Conservation (phyloP, 2,113 vertebrate genomes). For the Notarius quadriscutis region DNA sequence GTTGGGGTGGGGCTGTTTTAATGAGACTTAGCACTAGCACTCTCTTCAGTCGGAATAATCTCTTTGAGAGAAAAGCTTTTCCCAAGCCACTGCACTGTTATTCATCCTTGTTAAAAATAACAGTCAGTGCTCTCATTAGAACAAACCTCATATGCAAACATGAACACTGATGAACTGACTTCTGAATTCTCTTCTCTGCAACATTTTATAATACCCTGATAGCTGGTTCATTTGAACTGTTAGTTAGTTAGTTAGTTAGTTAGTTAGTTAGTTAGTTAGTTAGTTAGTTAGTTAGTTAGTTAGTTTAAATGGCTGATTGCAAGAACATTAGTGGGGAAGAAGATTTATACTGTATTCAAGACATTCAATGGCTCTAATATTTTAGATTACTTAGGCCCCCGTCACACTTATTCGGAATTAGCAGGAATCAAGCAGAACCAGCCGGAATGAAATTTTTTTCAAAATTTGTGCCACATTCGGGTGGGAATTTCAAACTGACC, state of each 20-base stretch:
- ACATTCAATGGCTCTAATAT: not conserved
- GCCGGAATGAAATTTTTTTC: no score
- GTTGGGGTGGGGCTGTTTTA: not conserved
- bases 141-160: not conserved
- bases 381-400: not conserved
- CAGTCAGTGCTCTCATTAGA: constrained; percentile 4
- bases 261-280: no score
- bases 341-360: not conserved
- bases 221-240: not conserved
- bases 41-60: constrained; percentile 2
- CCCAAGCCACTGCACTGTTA: not conserved
- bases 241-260: not conserved
- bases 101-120: not conserved
- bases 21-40: not conserved
- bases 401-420: no score
- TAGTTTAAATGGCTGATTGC: not conserved
- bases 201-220: not conserved
- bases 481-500: no score
- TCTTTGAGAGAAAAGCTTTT: not conserved
- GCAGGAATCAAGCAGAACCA: no score
- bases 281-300: no score
- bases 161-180: not conserved
- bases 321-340: not conserved
- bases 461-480: no score
- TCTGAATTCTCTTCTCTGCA: not conserved